These are phyloP conservation scores for Brachionus manjavacas DNA, from an alignment of 1,140 invertebrate species.

Conservation along the genomic window DNA sequence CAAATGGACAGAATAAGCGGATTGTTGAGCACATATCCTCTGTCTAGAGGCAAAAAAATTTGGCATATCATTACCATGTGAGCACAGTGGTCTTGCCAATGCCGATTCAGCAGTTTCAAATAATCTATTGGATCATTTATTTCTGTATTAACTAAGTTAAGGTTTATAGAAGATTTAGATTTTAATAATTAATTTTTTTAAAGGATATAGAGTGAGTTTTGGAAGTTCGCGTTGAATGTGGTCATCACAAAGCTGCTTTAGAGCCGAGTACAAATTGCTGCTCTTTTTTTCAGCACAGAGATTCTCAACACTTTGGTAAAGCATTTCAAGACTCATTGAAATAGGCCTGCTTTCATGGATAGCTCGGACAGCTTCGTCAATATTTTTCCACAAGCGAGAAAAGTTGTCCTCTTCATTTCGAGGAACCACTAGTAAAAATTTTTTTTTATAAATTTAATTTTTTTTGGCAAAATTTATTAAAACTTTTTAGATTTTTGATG, in stretches of 20 bases:
- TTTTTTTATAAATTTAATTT: too few species aligned
- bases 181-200: neutral
- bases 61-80: slow-evolving; percentile 39
- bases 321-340: slow-evolving; percentile 14
- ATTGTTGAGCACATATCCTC: slow-evolving; percentile 38
- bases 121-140: slow-evolving; percentile 19
- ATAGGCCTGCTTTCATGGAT: slow-evolving; percentile 12
- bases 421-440: neutral
- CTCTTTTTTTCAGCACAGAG: slow-evolving; percentile 26
- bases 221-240: slow-evolving; percentile 16
- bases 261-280: neutral
- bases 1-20: slow-evolving; percentile 17
- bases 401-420: neutral
- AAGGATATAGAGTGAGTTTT: slow-evolving; percentile 1
- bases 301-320: slow-evolving; percentile 36
- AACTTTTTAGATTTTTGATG: slow-evolving; percentile 42
- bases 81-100: slow-evolving; percentile 36
- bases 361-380: slow-evolving; percentile 32
- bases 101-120: neutral
- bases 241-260: slow-evolving; percentile 20
- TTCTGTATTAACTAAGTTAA: neutral
- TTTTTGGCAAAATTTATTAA: neutral
- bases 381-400: neutral
- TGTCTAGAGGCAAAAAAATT: slow-evolving; percentile 38
- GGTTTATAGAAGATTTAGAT: neutral